A percentile compares a stretch with the other conserved stretches of the same genome.
phyloP scores from a whole-genome alignment of 2,797 vertebrate genomes.

The Rhinella marina region DNA sequence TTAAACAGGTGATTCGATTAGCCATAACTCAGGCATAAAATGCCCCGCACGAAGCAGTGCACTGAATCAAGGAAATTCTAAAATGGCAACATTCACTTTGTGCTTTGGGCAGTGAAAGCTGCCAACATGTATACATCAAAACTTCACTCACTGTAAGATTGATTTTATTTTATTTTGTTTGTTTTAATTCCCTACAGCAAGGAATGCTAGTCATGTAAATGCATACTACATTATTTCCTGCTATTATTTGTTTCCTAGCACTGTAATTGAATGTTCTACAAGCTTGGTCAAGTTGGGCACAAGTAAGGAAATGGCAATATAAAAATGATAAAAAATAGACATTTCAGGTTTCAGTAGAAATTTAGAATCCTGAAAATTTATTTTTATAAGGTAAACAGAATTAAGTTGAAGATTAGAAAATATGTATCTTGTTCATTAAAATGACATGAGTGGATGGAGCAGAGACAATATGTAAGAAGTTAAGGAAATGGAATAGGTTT shows the following conservation, averaged over 20 bases:
- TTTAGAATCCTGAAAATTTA: neutral
- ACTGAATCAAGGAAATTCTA: conserved; percentile 81
- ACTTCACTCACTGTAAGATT: conserved; percentile 85
- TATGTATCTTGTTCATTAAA: no score
- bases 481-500: neutral
- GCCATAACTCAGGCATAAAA: conserved; percentile 81
- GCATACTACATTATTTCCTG: conserved; percentile 73
- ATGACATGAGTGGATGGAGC: no score
- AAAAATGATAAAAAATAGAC: neutral
- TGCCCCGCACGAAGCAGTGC: conserved; percentile 75
- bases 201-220: conserved; percentile 75
- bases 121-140: conserved; percentile 83
- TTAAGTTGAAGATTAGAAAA: neutral
- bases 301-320: neutral
- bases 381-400: neutral
- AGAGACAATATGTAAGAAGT: neutral
- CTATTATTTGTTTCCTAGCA: conserved; percentile 72
- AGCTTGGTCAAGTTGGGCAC: conserved; percentile 57
- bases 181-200: conserved; percentile 80
- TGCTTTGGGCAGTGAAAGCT: conserved; percentile 79
- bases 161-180: conserved; percentile 83
- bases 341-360: neutral
- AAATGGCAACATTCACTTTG: conserved; percentile 77
- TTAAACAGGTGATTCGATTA: conserved; percentile 80
- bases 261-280: conserved; percentile 61